Percentiles rank a stretch among this genome's conserved stretches.
Evolutionary conservation across 2,888 invertebrate species (phyloP).

Genomic region (Watsonalla cultraria): DNA sequence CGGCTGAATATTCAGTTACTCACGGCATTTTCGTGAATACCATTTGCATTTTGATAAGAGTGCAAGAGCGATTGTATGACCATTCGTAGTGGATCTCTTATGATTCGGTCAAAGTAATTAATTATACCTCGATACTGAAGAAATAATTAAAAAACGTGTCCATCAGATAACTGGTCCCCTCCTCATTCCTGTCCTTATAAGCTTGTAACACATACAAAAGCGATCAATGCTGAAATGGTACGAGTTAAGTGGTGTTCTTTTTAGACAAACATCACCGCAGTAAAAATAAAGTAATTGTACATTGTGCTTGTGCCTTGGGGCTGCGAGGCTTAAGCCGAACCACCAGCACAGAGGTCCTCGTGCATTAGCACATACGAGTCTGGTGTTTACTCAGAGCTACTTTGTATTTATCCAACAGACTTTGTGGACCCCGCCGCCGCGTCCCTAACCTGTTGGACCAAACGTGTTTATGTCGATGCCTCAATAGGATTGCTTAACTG

Average conservation of each 20-base stretch:
- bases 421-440: slow-evolving; percentile 48
- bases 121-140: too few relatives aligned
- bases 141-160: too few relatives aligned
- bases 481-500: slow-evolving; percentile 4
- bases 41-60: slow-evolving; percentile 47
- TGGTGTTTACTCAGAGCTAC: slow-evolving; percentile 55
- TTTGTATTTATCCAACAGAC: slow-evolving; percentile 55
- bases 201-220: too few relatives aligned
- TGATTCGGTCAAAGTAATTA: too few relatives aligned
- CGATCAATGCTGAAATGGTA: too few relatives aligned
- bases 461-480: slow-evolving; percentile 27
- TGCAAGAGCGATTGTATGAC: slow-evolving; percentile 30
- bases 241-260: too few relatives aligned
- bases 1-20: slow-evolving; percentile 57
- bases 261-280: neutral
- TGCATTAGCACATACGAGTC: slow-evolving; percentile 59
- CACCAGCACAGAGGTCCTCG: slow-evolving; percentile 35
- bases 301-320: slow-evolving; percentile 4
- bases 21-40: slow-evolving; percentile 41
- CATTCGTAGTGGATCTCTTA: slow-evolving; percentile 9
- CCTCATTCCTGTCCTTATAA: too few relatives aligned
- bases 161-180: too few relatives aligned
- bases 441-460: slow-evolving; percentile 47
- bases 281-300: slow-evolving; percentile 2
- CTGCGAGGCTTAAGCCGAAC: slow-evolving; percentile 1